Evolutionary conservation across 2,113 vertebrate species (phyloP).

Genomic region (Orcinus orca): DNA sequence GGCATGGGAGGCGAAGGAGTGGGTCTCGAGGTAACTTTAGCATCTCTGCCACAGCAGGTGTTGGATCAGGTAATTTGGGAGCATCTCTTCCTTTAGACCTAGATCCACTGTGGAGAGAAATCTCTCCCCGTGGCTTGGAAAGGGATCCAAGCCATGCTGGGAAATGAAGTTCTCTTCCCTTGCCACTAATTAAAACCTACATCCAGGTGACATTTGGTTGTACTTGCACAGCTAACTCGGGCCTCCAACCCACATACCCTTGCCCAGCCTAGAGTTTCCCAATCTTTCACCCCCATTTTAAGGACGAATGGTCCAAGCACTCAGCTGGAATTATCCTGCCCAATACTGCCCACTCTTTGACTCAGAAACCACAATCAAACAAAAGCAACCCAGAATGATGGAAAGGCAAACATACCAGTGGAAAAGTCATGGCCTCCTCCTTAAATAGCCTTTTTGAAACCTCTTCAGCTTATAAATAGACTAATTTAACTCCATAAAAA

Average conservation of each 20-base stretch:
- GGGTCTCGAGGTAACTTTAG: background rate
- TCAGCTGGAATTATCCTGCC: constrained; percentile 24
- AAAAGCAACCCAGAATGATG: constrained; percentile 10
- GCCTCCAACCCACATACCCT: background rate
- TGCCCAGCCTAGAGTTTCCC: background rate
- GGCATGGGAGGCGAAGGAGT: background rate
- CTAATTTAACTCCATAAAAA: constrained; percentile 68
- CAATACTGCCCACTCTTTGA: background rate
- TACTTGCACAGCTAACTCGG: background rate
- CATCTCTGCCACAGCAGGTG: background rate
- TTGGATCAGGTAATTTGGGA: background rate
- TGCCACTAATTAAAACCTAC: background rate
- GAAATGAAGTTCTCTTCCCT: background rate
- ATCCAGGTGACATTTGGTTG: background rate
- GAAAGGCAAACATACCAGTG: constrained; percentile 35
- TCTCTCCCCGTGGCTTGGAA: background rate
- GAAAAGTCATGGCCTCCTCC: constrained; percentile 22
- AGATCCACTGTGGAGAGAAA: background rate
- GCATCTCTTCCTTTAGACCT: background rate
- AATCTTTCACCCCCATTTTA: background rate
- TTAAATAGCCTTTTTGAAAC: constrained; percentile 37
- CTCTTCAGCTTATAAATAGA: constrained; percentile 65
- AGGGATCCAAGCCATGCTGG: background rate
- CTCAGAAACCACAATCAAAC: constrained; percentile 53
- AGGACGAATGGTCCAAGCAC: background rate